phyloP scores from a whole-genome alignment of 2,113 vertebrate genomes.

The Oncorhynchus nerka region DNA sequence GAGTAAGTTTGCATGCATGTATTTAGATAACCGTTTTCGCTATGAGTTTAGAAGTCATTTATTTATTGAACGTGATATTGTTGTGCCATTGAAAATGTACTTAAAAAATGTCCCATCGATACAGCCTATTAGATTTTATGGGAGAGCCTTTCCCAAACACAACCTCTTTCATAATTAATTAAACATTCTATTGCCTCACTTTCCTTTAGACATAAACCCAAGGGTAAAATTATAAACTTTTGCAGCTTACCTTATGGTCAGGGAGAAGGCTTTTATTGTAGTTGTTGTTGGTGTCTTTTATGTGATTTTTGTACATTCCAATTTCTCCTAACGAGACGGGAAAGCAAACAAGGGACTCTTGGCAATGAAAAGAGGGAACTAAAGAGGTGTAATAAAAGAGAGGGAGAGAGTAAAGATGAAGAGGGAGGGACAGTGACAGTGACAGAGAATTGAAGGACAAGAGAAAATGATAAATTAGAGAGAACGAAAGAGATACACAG shows the following conservation, averaged over 20 bases:
- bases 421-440: constrained; percentile 5
- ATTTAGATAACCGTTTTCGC: not conserved
- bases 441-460: not conserved
- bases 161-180: not conserved
- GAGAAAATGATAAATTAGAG: not conserved
- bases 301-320: constrained; percentile 72
- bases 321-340: constrained; percentile 31
- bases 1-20: not conserved
- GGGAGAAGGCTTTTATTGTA: constrained; percentile 61
- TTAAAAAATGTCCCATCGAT: not conserved
- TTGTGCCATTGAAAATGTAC: not conserved
- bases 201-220: not conserved
- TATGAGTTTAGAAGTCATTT: not conserved
- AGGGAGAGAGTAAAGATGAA: not conserved
- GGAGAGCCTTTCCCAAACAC: no score
- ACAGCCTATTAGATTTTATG: not conserved
- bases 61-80: no score
- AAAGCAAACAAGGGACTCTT: constrained; percentile 15
- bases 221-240: constrained; percentile 26
- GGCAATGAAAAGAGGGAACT: no score
- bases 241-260: constrained; percentile 67
- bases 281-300: constrained; percentile 68
- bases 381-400: constrained; percentile 16
- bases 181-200: not conserved
- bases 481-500: not conserved